Conservation (phyloP, 2,888 invertebrate species). For the Ectemnius cavifrons region DNA sequence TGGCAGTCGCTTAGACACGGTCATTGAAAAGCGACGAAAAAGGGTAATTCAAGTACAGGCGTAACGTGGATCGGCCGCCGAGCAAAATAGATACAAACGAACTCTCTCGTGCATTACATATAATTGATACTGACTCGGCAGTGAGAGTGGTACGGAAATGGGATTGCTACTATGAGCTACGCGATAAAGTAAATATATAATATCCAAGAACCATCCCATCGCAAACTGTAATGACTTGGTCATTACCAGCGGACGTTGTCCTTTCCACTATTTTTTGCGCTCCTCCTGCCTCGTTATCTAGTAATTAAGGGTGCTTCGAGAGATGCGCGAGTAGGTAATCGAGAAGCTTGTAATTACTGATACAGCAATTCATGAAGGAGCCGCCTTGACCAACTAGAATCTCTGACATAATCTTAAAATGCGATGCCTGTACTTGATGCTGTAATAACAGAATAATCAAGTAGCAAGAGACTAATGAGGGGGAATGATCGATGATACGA, state of each 20-base stretch:
- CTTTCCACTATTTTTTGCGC: background rate
- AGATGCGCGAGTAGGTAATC: background rate
- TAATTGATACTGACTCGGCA: background rate
- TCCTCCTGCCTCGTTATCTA: background rate
- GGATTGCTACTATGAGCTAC: background rate
- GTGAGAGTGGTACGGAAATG: background rate
- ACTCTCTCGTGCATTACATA: slow-evolving; percentile 2
- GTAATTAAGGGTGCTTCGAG: background rate
- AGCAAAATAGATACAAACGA: background rate
- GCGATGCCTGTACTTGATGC: too few species aligned
- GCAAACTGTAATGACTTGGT: slow-evolving; percentile 1
- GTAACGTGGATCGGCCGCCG: too few species aligned
- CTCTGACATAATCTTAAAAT: too few species aligned
- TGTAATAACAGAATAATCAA: too few species aligned
- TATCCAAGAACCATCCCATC: background rate
- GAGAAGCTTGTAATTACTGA: background rate
- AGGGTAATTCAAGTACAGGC: too few species aligned
- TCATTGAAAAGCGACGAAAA: too few species aligned
- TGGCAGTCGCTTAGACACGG: too few species aligned
- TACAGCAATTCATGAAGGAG: background rate
- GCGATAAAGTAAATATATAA: background rate
- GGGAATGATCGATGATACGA: too few species aligned
- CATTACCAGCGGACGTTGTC: background rate
- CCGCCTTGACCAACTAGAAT: background rate
- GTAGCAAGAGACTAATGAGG: too few species aligned